Percentiles rank a stretch among this genome's conserved stretches.
phyloP scores from a whole-genome alignment of 1,140 invertebrate genomes.

The Dinoponera quadriceps region DNA sequence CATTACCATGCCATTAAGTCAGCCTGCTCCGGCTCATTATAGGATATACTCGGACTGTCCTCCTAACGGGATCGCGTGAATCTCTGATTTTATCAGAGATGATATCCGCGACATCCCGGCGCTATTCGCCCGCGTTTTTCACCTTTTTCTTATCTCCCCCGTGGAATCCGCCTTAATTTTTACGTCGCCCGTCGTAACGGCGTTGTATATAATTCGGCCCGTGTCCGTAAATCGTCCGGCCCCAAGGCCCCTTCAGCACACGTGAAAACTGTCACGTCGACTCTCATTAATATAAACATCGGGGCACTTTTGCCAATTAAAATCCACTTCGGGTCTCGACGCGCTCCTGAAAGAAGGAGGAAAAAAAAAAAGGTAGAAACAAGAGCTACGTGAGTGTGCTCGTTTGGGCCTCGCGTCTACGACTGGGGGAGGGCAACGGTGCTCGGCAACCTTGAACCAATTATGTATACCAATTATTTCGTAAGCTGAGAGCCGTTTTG shows the following conservation, averaged over 20 bases:
- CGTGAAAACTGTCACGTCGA: background rate
- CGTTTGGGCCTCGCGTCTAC: background rate
- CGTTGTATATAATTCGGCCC: background rate
- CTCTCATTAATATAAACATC: constrained; percentile 1
- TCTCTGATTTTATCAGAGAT: constrained; percentile 24
- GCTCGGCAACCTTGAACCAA: constrained; percentile 74
- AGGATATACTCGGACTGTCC: constrained; percentile 10
- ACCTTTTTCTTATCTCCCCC: background rate
- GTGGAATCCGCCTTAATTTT: constrained; percentile 5
- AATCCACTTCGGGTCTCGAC: background rate
- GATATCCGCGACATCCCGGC: constrained; percentile 3
- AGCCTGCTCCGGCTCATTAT: constrained; percentile 6
- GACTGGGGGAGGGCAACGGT: constrained; percentile 60
- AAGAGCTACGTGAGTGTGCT: background rate
- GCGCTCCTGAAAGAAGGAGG: background rate
- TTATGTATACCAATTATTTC: constrained; percentile 71
- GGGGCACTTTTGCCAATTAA: constrained; percentile 19
- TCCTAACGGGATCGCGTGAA: constrained; percentile 42
- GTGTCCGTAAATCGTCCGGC: constrained; percentile 13
- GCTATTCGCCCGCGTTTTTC: constrained; percentile 13
- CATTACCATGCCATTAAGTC: background rate
- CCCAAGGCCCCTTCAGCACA: background rate
- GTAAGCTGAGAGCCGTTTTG: constrained; percentile 52
- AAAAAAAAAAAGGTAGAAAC: constrained; percentile 40
- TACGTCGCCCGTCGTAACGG: background rate